Evolutionary conservation across 2,113 vertebrate species (phyloP).

Genomic region (Peromyscus leucopus): DNA sequence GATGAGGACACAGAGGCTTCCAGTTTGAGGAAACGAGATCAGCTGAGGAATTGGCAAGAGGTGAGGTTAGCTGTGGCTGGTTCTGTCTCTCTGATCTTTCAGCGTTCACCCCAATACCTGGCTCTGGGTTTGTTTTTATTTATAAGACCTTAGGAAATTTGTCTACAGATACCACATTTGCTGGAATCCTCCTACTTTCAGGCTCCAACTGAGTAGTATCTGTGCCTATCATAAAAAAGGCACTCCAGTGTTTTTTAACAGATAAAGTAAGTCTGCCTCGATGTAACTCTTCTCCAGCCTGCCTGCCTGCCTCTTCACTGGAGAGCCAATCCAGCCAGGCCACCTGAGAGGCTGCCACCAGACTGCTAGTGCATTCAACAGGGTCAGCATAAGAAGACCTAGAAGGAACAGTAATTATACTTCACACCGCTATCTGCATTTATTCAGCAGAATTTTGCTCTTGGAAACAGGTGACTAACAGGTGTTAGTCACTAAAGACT

Average conservation of each 20-base stretch:
- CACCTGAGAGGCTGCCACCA: neutral
- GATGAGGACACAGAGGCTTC: too few species aligned
- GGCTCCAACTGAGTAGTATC: neutral
- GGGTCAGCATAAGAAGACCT: neutral
- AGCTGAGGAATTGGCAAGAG: too few species aligned
- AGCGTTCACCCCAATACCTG: too few species aligned
- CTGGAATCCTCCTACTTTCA: neutral
- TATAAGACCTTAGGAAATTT: too few species aligned
- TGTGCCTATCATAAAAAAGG: neutral
- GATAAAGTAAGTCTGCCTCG: neutral
- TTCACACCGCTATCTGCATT: neutral
- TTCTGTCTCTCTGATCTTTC: too few species aligned
- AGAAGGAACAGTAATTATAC: neutral
- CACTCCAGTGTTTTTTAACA: neutral
- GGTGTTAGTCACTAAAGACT: neutral
- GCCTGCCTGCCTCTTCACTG: neutral
- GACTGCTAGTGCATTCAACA: neutral
- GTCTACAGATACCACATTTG: too few species aligned
- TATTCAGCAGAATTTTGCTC: neutral
- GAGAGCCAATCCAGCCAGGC: neutral
- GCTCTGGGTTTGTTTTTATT: too few species aligned
- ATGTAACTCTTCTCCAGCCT: neutral
- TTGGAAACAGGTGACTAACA: neutral
- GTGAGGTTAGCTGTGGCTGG: too few species aligned
- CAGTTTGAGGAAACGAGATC: too few species aligned